Conservation (phyloP, 2,113 vertebrate genomes). For the Saiga tatarica region DNA sequence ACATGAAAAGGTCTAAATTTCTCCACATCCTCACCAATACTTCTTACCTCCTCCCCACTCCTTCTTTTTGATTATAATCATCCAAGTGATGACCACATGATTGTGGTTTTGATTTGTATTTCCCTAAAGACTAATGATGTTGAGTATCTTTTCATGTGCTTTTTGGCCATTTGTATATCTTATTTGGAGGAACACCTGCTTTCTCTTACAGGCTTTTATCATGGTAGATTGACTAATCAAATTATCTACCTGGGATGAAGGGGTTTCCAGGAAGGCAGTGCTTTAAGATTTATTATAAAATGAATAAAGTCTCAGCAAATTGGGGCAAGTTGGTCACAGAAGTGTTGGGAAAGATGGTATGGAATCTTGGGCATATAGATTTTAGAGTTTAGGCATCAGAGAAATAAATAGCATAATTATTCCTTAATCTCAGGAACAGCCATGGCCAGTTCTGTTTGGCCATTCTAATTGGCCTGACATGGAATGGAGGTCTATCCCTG, state of each 20-base stretch:
- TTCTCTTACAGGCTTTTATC: neutral
- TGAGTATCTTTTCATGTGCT: neutral
- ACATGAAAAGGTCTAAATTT: neutral
- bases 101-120: neutral
- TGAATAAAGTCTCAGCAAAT: neutral
- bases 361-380: neutral
- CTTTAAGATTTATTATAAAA: neutral
- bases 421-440: neutral
- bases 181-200: neutral
- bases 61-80: neutral
- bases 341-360: neutral
- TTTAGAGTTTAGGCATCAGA: neutral
- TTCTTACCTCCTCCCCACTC: neutral
- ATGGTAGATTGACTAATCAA: neutral
- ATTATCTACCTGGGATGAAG: neutral
- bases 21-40: neutral
- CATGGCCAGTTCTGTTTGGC: neutral
- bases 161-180: neutral
- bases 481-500: neutral
- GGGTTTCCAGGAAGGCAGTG: neutral
- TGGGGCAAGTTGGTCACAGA: neutral
- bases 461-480: neutral
- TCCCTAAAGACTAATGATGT: neutral
- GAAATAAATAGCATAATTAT: neutral
- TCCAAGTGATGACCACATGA: neutral